Evolutionary conservation across 2,113 vertebrate genomes (phyloP), one percentile per base, ranked within the genome.

Genomic region (Podilymbus podiceps): DNA sequence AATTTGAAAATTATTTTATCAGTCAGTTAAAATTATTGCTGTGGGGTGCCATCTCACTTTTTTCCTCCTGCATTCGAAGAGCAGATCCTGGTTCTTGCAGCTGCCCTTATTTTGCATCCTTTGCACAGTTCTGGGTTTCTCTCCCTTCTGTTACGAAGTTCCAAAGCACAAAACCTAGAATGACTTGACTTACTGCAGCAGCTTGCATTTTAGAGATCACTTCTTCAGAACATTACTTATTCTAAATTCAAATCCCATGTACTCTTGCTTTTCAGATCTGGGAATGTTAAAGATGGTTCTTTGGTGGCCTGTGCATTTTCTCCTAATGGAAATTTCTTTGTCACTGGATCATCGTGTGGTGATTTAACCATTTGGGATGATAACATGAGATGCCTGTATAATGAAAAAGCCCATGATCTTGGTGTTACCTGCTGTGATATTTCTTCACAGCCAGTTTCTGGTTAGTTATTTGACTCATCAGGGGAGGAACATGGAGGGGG

Each of bases 401-500:
- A 98, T 15, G 98, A 99, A 96, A 99, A 99, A 98, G 98, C 98
- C 55, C 99, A 99, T 8, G 99, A 99, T 97, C 98, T 99, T 92
- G 99, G 99, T 0, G 98, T 99, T 89, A 98, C 98, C 95, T 99
- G 99, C 97, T 99, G 99, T 89, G 97, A 98, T 95, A 98, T 99
- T 93, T 98, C 99, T 88, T 96, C 98, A 53, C 98, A 97, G 68
- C 93, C 97, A 52, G 5, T 98, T 95, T 97, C 94, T 95, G 98
- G 98, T 98, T 91, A 96, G 98, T 98, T 93, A 79, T 59, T 92
- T 92, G 80, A 74, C 35, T 96, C 6, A 4, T 82, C 22, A 27
- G n/a, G 56, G 38, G 38, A 92, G 17, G 28, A 83, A 38, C 28
- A 11, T 53, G 42, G 10, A 2, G 2, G 38, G 10, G 2, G 2